These are phyloP conservation scores for Garrulus glandarius DNA, from an alignment of 2,797 vertebrate species.

Conservation along the genomic window DNA sequence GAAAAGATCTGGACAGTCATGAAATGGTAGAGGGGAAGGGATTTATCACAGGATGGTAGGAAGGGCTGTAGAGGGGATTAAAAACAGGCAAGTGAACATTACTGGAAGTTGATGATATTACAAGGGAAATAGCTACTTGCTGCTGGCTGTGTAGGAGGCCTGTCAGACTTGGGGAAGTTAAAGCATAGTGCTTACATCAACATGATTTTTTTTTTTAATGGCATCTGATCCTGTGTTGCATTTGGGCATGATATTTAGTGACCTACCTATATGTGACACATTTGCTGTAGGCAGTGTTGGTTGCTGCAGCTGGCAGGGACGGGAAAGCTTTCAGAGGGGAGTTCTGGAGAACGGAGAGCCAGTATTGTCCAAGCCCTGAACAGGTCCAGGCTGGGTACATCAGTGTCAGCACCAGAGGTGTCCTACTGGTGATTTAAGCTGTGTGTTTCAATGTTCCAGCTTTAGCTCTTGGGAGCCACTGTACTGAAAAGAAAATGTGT, in stretches of 20 bases:
- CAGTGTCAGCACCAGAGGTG: neutral
- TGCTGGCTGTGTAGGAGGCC: constrained; percentile 59
- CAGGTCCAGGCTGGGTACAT: neutral
- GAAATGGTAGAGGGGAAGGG: neutral
- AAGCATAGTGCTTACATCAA: constrained; percentile 51
- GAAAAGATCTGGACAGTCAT: neutral
- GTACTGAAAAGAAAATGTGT: neutral
- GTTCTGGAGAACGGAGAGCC: neutral
- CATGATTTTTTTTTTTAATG: neutral
- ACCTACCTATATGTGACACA: constrained; percentile 40
- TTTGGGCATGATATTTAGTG: constrained; percentile 50
- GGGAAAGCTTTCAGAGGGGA: neutral
- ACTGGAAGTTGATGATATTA: constrained; percentile 44
- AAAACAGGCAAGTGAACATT: constrained; percentile 50
- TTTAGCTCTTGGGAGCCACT: neutral
- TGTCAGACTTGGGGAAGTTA: constrained; percentile 59
- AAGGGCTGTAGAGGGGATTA: constrained; percentile 17
- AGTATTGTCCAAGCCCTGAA: neutral
- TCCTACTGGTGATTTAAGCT: neutral
- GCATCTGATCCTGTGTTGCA: constrained; percentile 31
- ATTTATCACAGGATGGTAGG: constrained; percentile 4
- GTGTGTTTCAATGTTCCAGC: neutral
- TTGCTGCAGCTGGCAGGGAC: constrained; percentile 32
- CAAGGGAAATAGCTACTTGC: constrained; percentile 48
- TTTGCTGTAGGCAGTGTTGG: constrained; percentile 16